These are phyloP conservation scores for Drosophila ironensis DNA, from an alignment of 1,140 invertebrate genomes.

Conservation along the genomic window DNA sequence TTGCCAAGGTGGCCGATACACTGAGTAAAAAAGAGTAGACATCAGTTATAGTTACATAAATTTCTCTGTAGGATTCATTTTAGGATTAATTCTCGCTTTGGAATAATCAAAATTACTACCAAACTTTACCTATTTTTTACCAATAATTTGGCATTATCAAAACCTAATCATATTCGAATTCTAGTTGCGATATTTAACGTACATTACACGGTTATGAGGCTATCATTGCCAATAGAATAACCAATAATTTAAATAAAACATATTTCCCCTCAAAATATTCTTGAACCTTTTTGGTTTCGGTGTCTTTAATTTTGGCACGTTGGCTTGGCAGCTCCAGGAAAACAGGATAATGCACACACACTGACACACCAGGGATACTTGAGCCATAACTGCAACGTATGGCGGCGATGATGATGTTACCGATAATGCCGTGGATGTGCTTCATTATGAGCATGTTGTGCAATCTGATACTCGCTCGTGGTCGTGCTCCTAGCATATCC, in stretches of 20 bases:
- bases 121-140: no score
- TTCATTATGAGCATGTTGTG: constrained; percentile 54
- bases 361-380: constrained; percentile 38
- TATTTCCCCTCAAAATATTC: no score
- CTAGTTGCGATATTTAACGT: no score
- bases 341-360: constrained; percentile 32
- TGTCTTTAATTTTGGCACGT: constrained; percentile 44
- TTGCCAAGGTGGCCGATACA: constrained; percentile 31
- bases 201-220: no score
- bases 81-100: no score
- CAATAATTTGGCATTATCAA: no score
- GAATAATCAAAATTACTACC: no score
- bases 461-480: constrained; percentile 68
- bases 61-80: no score
- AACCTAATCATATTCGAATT: no score
- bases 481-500: constrained; percentile 60
- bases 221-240: no score
- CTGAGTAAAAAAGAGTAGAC: not conserved
- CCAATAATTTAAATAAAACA: not conserved
- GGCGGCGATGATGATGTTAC: constrained; percentile 38
- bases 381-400: constrained; percentile 44
- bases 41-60: no score
- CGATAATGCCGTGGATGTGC: constrained; percentile 28
- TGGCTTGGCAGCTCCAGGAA: constrained; percentile 46
- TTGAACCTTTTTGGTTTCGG: not conserved